Base-by-base conservation (phyloP, 2,113 vertebrate species). In the Odobenus rosmarus region DNA sequence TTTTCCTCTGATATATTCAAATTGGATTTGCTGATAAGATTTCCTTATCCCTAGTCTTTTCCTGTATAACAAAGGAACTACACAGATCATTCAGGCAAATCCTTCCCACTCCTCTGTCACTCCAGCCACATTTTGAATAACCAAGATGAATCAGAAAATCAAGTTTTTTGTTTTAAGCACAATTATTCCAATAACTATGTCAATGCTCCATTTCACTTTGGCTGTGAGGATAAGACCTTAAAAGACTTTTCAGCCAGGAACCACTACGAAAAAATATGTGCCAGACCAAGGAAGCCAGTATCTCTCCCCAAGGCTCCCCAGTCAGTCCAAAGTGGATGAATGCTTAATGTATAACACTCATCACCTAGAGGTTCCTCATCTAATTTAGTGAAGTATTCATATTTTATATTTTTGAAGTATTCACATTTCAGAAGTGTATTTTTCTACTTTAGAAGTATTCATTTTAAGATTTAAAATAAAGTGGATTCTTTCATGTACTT, bases 101-200 rank as follows among this genome's bases (percentile, higher is more conserved):
- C 55, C 26, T 33, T 88, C 80, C 39, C 28, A 97, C 61, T 92
- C 19, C 80, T 57, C 84, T 26, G 74, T 61, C 61, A 94, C 26
- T 74, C 51, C 46, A 88, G 90, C 46, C 96, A 90, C 92, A 86
- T 85, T 87, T 23, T 92, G 64, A 97, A 96, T 95, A 95, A 94
- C 62, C 26, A 92, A 82, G 72, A 92, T 90, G 67, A 93, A 96
- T 89, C 82, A 91, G 81, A 28, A 91, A 96, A 97, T 42, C 81
- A 82, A 94, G 24, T 26, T 71, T 82, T 79, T 81, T 74, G 36
- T 90, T 55, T 62, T 59, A 79, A 88, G 64, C 57, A 49, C 59
- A 88, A 82, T 77, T 95, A 93, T 87, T 93, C 83, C 95, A 67
- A 64, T 93, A 77, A 97, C 88, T 93, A 88, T 86, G 64, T 83